Percentiles rank a stretch among this genome's conserved stretches.
Conservation (phyloP, 2,797 vertebrate genomes). For the Chelidonichthys spinosus region DNA sequence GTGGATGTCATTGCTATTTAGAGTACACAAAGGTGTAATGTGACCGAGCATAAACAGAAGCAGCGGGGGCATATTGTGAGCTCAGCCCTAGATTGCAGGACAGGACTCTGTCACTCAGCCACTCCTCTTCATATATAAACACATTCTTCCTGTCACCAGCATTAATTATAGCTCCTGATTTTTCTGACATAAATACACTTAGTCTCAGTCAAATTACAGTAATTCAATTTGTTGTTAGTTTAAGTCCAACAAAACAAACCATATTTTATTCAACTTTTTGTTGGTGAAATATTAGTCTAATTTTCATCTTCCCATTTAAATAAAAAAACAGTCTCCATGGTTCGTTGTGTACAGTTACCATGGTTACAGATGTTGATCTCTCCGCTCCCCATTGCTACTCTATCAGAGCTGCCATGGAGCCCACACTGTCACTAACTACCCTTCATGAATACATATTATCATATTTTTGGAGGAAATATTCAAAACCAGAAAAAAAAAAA, state of each 20-base stretch:
- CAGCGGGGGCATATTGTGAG: background rate
- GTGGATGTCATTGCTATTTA: background rate
- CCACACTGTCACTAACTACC: too few species aligned
- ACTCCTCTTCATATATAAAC: background rate
- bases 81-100: background rate
- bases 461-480: too few species aligned
- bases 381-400: too few species aligned
- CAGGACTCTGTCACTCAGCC: background rate
- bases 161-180: background rate
- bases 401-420: too few species aligned
- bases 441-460: too few species aligned
- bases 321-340: rapidly evolving
- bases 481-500: too few species aligned
- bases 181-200: background rate
- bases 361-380: background rate
- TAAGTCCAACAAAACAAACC: background rate
- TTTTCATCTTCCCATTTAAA: background rate
- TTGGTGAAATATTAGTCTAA: background rate
- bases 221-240: background rate
- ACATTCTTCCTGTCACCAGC: background rate
- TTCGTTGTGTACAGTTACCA: background rate
- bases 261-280: background rate
- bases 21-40: background rate
- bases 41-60: background rate
- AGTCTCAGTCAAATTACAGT: background rate